Base-by-base conservation (phyloP, 2,888 invertebrate genomes). In the Chrysodeixis includens region DNA sequence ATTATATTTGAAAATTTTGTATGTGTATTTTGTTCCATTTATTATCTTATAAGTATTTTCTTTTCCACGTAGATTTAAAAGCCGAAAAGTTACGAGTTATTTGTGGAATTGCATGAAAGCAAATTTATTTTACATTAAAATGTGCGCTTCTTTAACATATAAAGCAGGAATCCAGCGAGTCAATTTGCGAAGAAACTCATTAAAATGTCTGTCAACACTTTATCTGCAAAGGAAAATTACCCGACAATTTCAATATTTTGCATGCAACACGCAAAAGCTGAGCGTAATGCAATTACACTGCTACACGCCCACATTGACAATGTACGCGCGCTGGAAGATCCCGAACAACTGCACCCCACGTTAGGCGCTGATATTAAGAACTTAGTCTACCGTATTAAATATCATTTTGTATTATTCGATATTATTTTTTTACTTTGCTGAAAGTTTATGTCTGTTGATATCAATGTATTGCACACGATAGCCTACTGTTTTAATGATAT, bases 211-310 rank as follows among this genome's bases (percentile, higher is more conserved):
- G 63, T 78, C 74, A 67, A 69, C 69, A 81, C 74, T 78, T 81
- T 82, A 80, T 76, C 71, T 74, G 77, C 77, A 80, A 72, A 70
- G 77, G 69, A 68, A 82, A 81, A 83, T 86, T 85, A 82, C 74
- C 71, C 74, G 72, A 79, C 78, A 83, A 85, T 84, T 86, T 86
- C 84, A 86, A 87, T 87, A 85, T 85, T 86, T 84, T 80, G 84
- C 84, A 85, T 85, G 85, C 83, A 85, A 78, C 85, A 77, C 76
- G 78, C 80, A 79, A 79, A 76, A 78, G 76, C 81, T 71, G 74
- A 77, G 81, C 69, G 74, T 86, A 83, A 85, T 85, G 84, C 81
- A 84, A 89, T 89, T 86, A 87, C 80, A 83, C 62, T 68, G 77
- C 67, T 75, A 76, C 81, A 79, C 69, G 67, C 79, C 76, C 74